phyloP scores from a whole-genome alignment of 2,113 vertebrate species.

The Paratilapia polleni region DNA sequence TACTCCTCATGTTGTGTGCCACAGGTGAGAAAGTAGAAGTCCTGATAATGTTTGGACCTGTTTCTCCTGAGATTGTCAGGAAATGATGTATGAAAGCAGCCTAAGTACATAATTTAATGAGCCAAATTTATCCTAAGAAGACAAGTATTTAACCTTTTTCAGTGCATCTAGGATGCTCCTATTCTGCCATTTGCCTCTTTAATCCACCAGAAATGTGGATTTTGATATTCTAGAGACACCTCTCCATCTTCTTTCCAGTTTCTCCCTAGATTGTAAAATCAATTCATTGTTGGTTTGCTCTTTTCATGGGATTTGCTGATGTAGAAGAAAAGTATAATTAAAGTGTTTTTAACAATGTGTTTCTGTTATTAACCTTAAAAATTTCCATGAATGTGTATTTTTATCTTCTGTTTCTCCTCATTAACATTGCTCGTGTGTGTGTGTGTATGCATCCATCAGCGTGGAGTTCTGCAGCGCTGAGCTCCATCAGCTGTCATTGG shows the following conservation, averaged over 20 bases:
- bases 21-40: too few relatives aligned
- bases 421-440: not conserved
- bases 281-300: not conserved
- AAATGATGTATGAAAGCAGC: not conserved
- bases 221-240: not conserved
- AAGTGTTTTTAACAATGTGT: not conserved
- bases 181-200: not conserved
- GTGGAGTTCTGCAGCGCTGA: constrained; percentile 76
- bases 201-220: not conserved
- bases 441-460: constrained; percentile 58
- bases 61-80: too few relatives aligned
- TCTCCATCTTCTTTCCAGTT: not conserved
- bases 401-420: not conserved
- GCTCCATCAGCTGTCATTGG: constrained; percentile 64
- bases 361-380: not conserved
- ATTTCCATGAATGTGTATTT: not conserved
- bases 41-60: not conserved
- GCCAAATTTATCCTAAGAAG: not conserved
- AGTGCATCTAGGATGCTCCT: not conserved
- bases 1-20: not conserved
- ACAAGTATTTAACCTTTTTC: not conserved
- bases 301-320: not conserved
- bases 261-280: not conserved
- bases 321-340: fast-evolving
- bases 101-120: not conserved